phyloP scores from a whole-genome alignment of 2,888 invertebrate genomes.

The Deroplatys truncata region DNA sequence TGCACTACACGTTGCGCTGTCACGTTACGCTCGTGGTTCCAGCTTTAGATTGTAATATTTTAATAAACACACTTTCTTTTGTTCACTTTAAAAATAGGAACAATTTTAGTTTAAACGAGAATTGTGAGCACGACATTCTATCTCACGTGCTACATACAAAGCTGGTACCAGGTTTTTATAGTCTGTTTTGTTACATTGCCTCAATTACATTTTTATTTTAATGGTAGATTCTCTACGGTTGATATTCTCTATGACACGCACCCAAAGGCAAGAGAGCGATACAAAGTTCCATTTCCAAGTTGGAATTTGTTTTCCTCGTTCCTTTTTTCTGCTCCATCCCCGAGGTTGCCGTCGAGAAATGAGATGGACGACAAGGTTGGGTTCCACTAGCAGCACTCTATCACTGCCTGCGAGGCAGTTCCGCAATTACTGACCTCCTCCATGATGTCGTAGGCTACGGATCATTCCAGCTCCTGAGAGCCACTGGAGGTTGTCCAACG shows the following conservation, averaged over 20 bases:
- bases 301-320: not conserved
- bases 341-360: not conserved
- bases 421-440: not conserved
- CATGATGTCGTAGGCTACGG: not conserved
- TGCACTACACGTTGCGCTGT: no score
- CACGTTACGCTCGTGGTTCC: no score
- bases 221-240: not conserved
- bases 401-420: not conserved
- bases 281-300: not conserved
- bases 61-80: no score
- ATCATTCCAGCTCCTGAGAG: not conserved
- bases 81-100: no score
- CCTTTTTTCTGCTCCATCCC: not conserved
- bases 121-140: no score
- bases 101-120: no score
- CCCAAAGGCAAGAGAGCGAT: not conserved
- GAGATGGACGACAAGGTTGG: not conserved
- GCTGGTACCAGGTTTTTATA: no score
- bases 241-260: not conserved
- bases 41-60: no score
- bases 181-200: no score
- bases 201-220: no score
- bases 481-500: conserved; percentile 5
- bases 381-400: not conserved
- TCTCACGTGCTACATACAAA: no score